Conservation (phyloP, 2,888 invertebrate genomes). For the Erebia ligea region DNA sequence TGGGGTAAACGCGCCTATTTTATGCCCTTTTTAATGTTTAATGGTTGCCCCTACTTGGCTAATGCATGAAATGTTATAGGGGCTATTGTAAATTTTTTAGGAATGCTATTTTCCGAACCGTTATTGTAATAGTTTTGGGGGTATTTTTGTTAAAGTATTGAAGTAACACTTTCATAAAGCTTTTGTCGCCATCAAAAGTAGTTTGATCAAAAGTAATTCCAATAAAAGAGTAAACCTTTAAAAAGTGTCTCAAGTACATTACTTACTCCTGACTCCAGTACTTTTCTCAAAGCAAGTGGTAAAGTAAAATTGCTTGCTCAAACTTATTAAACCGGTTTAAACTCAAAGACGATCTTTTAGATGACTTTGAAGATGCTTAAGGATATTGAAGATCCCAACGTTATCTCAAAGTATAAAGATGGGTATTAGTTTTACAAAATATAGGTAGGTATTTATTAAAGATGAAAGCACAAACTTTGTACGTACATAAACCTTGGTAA, state of each 20-base stretch:
- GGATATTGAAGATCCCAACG: slow-evolving; percentile 1
- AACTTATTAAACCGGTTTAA: slow-evolving; percentile 1
- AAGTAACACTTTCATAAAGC: no score
- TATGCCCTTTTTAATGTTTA: slow-evolving; percentile 15
- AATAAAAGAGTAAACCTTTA: no score
- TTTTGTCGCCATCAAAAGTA: no score
- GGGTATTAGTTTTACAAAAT: neutral
- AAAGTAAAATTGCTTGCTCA: slow-evolving; percentile 9
- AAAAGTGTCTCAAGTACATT: neutral
- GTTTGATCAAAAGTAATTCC: no score
- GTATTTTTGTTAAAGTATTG: no score
- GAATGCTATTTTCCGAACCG: neutral
- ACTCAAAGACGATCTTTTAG: neutral
- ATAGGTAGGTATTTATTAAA: neutral
- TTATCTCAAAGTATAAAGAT: neutral
- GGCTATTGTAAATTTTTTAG: slow-evolving; percentile 1
- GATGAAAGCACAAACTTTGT: neutral
- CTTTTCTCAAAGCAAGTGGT: neutral
- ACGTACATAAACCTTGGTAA: no score
- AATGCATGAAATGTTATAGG: slow-evolving; percentile 35
- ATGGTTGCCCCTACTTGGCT: slow-evolving; percentile 27
- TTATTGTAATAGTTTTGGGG: neutral
- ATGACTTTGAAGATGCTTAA: neutral
- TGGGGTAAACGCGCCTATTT: slow-evolving; percentile 35
- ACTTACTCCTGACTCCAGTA: no score